Percentiles rank a stretch among this genome's conserved stretches.
Evolutionary conservation across 2,888 invertebrate species (phyloP).

Genomic region (Tipula unca): DNA sequence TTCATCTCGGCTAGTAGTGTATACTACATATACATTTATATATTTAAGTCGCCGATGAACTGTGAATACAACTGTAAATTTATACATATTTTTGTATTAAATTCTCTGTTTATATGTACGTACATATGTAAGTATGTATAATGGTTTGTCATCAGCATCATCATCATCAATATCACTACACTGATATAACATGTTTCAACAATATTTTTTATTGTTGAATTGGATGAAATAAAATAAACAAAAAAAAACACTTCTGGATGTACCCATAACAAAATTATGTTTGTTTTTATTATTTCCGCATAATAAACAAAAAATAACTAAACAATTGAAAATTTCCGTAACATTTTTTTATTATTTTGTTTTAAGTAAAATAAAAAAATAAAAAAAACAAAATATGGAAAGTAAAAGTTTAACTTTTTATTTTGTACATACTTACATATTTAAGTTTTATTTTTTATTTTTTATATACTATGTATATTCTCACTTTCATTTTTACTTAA

Average conservation of each 20-base stretch:
- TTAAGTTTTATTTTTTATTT: neutral
- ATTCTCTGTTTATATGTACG: neutral
- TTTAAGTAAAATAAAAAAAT: neutral
- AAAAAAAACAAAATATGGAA: neutral
- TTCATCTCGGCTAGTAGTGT: neutral
- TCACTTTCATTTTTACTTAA: slow-evolving; percentile 14
- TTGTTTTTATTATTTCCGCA: neutral
- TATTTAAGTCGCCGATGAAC: neutral
- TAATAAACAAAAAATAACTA: slow-evolving; percentile 14
- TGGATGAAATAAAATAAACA: neutral
- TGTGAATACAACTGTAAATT: neutral
- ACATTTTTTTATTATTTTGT: neutral
- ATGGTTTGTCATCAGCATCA: neutral
- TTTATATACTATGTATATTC: neutral
- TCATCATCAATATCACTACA: neutral
- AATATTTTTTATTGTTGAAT: neutral
- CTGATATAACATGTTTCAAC: neutral
- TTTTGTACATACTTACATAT: neutral
- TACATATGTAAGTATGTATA: neutral
- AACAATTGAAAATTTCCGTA: neutral
- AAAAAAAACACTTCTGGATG: neutral
- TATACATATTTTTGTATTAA: neutral
- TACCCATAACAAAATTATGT: neutral
- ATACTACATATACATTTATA: neutral
- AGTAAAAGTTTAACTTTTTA: neutral